These are phyloP conservation scores for Psophia crepitans DNA, from an alignment of 2,113 vertebrate species.

Conservation along the genomic window DNA sequence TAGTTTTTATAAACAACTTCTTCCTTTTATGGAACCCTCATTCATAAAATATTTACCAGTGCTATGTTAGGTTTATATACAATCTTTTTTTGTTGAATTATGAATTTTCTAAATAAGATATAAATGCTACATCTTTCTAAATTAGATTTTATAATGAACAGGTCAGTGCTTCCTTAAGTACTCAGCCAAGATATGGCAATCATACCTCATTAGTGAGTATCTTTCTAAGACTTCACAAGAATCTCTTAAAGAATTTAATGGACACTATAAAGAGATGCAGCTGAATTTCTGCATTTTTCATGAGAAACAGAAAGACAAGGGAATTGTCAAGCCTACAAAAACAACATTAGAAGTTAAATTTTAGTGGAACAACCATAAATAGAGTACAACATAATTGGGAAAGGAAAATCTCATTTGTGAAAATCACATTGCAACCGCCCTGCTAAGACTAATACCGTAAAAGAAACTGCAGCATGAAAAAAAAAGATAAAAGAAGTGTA, in stretches of 20 bases:
- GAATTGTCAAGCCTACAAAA: conserved; percentile 42
- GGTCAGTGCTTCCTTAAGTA: background rate
- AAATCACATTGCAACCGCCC: background rate
- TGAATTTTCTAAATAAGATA: background rate
- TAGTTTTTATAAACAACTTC: background rate
- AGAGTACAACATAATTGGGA: conserved; percentile 37
- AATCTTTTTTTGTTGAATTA: background rate
- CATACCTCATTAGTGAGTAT: conserved; percentile 27
- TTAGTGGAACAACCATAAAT: conserved; percentile 46
- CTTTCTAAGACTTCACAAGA: conserved; percentile 21
- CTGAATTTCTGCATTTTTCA: conserved; percentile 62
- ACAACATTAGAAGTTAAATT: conserved; percentile 47
- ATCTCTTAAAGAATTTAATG: conserved; percentile 49
- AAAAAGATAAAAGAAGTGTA: background rate
- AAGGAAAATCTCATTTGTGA: conserved; percentile 3
- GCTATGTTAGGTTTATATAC: background rate
- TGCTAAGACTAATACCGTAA: background rate
- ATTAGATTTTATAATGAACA: conserved; percentile 9
- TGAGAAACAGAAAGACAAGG: conserved; percentile 30
- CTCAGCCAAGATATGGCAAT: conserved; percentile 5
- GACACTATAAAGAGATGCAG: conserved; percentile 54
- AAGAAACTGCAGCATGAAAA: background rate
- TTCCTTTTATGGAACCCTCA: background rate
- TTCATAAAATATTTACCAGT: background rate
- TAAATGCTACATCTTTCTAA: background rate